Base-by-base conservation (phyloP, 2,797 vertebrate species). In the Cetoscarus ocellatus region DNA sequence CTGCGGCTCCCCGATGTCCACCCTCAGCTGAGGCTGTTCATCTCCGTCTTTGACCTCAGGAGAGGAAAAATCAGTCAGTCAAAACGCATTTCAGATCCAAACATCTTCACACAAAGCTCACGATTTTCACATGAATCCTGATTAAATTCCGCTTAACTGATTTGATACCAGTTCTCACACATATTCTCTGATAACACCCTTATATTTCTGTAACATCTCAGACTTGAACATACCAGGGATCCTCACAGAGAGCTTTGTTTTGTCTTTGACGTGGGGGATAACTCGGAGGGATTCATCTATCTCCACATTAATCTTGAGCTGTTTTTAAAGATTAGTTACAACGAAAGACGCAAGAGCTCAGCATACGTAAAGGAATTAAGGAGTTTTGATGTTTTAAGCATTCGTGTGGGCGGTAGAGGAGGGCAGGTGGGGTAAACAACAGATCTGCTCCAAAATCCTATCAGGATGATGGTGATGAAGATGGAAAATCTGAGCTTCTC, bases 21-120 rank as follows among this genome's bases (percentile, higher is more conserved):
- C 69, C 0, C 66, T 73, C 63, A 85, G 65, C 65, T 86, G 80
- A 7, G 91, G 85, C 66, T 78, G 67, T 57, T 82, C 80, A 39
- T 84, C 86, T 27, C 42, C 35, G 19, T 90, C 87, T 61, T 72
- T 80, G 14, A 15, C 83, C 90, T 91, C 10, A 69, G 10, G 9
- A 54, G 51, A 73, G 43, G 3, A 14, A 7, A 52, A 57, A 27
- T 27, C 17, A 50, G 58, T 43, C 1, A 52, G 9, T 65, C 7
- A 42, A 10, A 13, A 8, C 27, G 8, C 9, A 55, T 49, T 35
- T 8, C 12, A 27, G 10, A 15, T 50, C 12, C 1, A 40, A 17
- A 18, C 1, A 12, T 49, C 43, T n/a, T 52, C 17, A 62, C 64
- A 13, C 38, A 39, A 51, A 67, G 50, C 18, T 17, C 34, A 47